Conservation (phyloP, 1,140 invertebrate species). For the Rhagoletis pomonella region DNA sequence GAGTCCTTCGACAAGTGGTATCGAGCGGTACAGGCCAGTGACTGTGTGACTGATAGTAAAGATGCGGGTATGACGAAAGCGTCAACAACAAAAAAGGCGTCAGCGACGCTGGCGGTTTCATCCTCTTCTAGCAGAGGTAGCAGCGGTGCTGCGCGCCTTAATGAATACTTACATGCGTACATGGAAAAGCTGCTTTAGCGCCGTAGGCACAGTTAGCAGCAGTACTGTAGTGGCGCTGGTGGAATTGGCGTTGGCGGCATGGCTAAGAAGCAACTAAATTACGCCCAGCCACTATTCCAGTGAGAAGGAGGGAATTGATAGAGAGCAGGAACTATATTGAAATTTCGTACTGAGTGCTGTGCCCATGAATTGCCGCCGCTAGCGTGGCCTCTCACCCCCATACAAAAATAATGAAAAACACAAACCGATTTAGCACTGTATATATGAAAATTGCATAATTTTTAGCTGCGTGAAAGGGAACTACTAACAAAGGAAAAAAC, state of each 20-base stretch:
- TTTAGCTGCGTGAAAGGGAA: slow-evolving; percentile 30
- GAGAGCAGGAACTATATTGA: not conserved
- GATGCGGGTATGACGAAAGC: not conserved
- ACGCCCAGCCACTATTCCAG: not conserved
- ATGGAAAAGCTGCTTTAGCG: slow-evolving; percentile 29
- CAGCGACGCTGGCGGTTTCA: not conserved
- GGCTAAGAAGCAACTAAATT: not conserved
- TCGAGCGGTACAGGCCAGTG: not conserved
- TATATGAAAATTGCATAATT: slow-evolving; percentile 43
- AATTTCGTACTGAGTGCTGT: not conserved
- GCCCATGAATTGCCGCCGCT: slow-evolving; percentile 20
- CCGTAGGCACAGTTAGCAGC: not conserved
- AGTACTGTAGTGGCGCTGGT: not conserved
- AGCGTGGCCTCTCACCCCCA: not conserved
- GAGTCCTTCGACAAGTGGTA: slow-evolving; percentile 59
- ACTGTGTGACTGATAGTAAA: not conserved
- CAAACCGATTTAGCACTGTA: slow-evolving; percentile 21
- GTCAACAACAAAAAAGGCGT: not conserved
- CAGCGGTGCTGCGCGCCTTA: not conserved
- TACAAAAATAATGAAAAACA: not conserved
- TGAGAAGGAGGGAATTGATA: not conserved
- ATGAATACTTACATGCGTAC: slow-evolving; percentile 11
- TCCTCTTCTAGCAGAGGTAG: not conserved
- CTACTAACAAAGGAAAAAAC: slow-evolving; percentile 10
- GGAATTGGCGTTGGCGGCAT: not conserved